Conservation (phyloP, 2,113 vertebrate genomes). For the Sturnira hondurensis region DNA sequence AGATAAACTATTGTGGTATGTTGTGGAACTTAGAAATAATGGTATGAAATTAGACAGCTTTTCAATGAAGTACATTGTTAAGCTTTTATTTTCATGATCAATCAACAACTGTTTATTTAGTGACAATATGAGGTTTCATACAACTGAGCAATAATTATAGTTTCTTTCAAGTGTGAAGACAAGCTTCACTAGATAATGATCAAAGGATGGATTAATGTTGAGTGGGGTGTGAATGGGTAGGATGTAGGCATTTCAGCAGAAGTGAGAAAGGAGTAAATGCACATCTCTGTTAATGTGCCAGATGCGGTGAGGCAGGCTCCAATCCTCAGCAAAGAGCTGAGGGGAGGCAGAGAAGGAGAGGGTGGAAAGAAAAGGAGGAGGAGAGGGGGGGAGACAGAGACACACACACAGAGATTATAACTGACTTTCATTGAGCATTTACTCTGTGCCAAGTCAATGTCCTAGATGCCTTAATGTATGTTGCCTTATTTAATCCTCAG, state of each 20-base stretch:
- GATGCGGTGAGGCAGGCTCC: neutral
- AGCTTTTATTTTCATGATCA: slow-evolving; percentile 22
- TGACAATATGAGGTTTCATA: slow-evolving; percentile 5
- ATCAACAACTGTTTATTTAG: slow-evolving; percentile 47
- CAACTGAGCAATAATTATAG: slow-evolving; percentile 44
- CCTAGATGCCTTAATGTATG: neutral
- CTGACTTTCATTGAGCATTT: neutral
- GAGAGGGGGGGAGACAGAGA: neutral
- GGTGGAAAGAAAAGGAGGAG: neutral
- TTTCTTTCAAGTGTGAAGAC: slow-evolving; percentile 51
- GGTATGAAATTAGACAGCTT: slow-evolving; percentile 29
- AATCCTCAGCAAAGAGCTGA: neutral
- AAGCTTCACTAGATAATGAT: slow-evolving; percentile 37
- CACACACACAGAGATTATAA: neutral
- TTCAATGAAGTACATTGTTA: slow-evolving; percentile 48
- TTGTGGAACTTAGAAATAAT: slow-evolving; percentile 16
- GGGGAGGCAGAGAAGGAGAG: too few species aligned
- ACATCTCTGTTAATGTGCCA: neutral
- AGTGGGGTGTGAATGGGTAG: neutral
- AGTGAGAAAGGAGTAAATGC: neutral
- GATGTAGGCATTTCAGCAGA: neutral
- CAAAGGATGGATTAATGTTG: neutral
- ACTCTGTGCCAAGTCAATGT: neutral
- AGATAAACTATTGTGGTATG: slow-evolving; percentile 37
- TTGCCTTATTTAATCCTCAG: neutral